Conservation (phyloP, 2,113 vertebrate genomes). For the Irena cyanogastra region DNA sequence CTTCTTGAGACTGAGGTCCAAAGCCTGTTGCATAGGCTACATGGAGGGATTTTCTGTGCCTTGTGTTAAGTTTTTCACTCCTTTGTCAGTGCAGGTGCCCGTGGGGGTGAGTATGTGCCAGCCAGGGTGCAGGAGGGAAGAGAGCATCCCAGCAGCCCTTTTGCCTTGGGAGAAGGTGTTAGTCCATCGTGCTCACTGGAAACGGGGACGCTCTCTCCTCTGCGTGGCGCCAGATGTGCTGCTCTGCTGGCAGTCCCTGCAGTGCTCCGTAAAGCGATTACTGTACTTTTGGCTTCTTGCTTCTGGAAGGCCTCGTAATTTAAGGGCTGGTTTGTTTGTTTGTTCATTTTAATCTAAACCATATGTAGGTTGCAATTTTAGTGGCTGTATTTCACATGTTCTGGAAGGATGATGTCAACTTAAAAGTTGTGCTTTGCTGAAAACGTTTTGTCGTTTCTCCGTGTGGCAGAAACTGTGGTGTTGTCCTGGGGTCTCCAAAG, state of each 20-base stretch:
- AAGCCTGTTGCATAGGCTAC: neutral
- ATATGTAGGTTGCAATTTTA: neutral
- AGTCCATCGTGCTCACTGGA: fast-evolving
- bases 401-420: neutral
- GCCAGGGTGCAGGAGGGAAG: fast-evolving
- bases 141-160: neutral
- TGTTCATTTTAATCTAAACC: slow-evolving; percentile 40
- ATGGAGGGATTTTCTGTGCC: neutral
- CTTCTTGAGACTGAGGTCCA: neutral
- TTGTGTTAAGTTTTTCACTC: neutral
- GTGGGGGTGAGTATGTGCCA: neutral
- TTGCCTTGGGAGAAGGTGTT: neutral
- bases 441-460: neutral
- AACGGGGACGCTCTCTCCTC: neutral
- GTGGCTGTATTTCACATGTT: neutral
- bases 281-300: neutral
- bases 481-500: neutral
- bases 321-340: slow-evolving; percentile 29
- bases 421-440: neutral
- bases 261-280: neutral
- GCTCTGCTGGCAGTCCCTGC: neutral
- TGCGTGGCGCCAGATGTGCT: neutral
- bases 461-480: fast-evolving
- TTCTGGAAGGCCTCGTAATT: slow-evolving; percentile 11
- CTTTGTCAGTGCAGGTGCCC: neutral